Conservation (phyloP, 2,113 vertebrate species). For the Zootoca vivipara region DNA sequence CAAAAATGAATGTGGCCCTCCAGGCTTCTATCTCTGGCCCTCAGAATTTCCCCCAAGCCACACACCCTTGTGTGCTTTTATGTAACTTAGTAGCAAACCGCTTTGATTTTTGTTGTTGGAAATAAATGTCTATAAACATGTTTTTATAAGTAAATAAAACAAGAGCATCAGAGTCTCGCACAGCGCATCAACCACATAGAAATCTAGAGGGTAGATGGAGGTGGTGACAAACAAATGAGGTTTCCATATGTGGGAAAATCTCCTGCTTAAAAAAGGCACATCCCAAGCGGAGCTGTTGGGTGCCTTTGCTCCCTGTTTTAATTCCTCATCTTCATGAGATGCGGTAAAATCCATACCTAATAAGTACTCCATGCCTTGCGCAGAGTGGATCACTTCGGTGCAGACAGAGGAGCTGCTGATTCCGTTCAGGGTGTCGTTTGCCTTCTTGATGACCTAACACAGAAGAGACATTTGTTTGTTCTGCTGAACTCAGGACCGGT, state of each 20-base stretch:
- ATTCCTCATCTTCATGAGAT: not conserved
- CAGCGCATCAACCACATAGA: no score
- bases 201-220: not conserved
- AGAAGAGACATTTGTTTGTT: not conserved
- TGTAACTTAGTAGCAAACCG: no score
- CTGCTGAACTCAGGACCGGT: not conserved
- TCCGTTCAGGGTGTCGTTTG: slow-evolving; percentile 94
- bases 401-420: slow-evolving; percentile 97
- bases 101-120: no score
- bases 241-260: not conserved
- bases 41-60: no score
- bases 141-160: not conserved
- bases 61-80: no score
- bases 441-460: slow-evolving; percentile 94
- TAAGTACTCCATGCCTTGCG: slow-evolving; percentile 98
- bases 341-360: slow-evolving; percentile 80
- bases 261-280: not conserved
- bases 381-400: slow-evolving; percentile 98
- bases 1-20: no score
- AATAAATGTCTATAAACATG: no score
- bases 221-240: not conserved
- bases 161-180: not conserved
- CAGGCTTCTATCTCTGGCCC: no score
- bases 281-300: not conserved
- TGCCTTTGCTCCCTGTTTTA: not conserved